Conservation (phyloP, 2,797 vertebrate genomes). For the Cossypha niveicapilla region DNA sequence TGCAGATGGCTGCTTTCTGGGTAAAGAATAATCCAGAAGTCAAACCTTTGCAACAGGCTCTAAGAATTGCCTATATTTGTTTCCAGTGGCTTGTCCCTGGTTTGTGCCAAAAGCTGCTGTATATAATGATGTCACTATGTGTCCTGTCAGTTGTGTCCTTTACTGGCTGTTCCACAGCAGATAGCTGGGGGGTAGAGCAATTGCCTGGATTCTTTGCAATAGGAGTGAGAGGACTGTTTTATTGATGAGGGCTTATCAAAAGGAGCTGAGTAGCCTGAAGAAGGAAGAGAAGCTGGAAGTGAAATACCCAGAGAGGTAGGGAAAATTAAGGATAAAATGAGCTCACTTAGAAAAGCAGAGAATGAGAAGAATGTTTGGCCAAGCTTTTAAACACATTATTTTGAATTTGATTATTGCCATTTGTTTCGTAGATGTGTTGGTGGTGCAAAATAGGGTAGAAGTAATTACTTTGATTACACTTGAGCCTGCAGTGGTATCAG, state of each 20-base stretch:
- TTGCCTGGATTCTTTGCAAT: background rate
- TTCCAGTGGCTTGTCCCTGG: background rate
- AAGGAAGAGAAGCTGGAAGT: background rate
- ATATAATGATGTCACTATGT: background rate
- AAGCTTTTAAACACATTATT: background rate
- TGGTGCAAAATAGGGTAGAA: background rate
- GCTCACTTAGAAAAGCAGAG: background rate
- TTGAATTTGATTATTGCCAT: background rate
- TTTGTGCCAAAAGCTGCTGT: background rate
- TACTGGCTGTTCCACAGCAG: background rate
- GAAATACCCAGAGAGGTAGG: background rate
- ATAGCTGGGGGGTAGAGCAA: background rate
- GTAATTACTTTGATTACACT: background rate
- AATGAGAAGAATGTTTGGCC: background rate
- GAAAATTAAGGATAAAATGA: background rate
- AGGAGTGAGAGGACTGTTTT: background rate
- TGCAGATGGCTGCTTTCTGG: background rate
- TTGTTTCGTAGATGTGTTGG: background rate
- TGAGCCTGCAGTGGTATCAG: background rate
- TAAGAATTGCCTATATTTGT: background rate
- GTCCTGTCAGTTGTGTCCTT: background rate
- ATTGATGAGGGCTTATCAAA: background rate
- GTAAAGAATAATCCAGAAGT: background rate
- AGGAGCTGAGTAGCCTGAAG: background rate
- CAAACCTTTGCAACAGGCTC: background rate